A percentile compares a stretch with the other conserved stretches of the same genome.
Conservation (phyloP, 92 coral and sea anemone genomes). For the Desmophyllum pertusum region DNA sequence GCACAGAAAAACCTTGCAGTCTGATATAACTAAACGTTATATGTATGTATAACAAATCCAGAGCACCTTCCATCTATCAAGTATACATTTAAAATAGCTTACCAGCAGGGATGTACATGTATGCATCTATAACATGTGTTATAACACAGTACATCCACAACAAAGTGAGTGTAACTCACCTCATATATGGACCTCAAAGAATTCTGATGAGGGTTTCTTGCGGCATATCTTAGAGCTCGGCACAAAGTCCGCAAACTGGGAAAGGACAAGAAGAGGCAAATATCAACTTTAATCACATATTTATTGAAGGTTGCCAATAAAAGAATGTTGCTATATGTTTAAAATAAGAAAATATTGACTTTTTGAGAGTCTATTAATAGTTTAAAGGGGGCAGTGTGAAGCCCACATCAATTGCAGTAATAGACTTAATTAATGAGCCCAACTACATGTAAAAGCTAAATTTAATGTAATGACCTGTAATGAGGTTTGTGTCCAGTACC, state of each 20-base stretch:
- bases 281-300: neutral
- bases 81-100: too few species aligned
- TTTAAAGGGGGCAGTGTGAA: too few species aligned
- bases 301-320: too few species aligned
- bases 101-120: too few species aligned
- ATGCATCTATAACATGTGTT: neutral
- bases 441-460: neutral
- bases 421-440: too few species aligned
- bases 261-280: neutral
- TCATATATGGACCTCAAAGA: constrained; percentile 91
- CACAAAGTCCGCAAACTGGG: constrained; percentile 90
- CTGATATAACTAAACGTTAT: too few species aligned
- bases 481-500: constrained; percentile 97
- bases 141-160: neutral
- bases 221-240: constrained; percentile 88
- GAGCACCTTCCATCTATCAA: too few species aligned
- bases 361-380: too few species aligned
- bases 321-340: too few species aligned
- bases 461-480: constrained; percentile 74
- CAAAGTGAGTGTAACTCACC: constrained; percentile 51
- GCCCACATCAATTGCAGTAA: neutral
- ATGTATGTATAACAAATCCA: too few species aligned
- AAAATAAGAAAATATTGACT: too few species aligned
- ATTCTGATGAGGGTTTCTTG: constrained; percentile 89
- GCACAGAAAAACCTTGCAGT: too few species aligned